phyloP scores from a whole-genome alignment of 2,113 vertebrate species.

The Meriones unguiculatus region DNA sequence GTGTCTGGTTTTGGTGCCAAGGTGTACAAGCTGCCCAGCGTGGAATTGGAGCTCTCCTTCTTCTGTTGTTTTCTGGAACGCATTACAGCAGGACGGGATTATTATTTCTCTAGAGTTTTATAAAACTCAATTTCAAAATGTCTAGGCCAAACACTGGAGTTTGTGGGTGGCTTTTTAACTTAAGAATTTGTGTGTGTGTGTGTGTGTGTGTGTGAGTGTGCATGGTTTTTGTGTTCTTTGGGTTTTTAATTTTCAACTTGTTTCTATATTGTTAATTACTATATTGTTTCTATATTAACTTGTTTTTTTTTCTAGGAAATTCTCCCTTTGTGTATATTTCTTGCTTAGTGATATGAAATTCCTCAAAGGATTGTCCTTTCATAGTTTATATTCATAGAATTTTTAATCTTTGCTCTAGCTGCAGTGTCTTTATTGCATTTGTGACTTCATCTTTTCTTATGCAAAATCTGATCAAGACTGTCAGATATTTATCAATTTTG shows the following conservation, averaged over 20 bases:
- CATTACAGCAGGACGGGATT: neutral
- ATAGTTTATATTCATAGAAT: neutral
- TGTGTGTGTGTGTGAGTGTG: neutral
- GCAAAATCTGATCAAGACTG: neutral
- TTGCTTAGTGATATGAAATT: constrained; percentile 24
- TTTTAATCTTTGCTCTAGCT: neutral
- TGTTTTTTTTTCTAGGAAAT: constrained; percentile 52
- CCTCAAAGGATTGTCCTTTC: neutral
- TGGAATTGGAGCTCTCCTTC: neutral
- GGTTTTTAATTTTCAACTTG: constrained; percentile 43
- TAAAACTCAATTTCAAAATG: constrained; percentile 48
- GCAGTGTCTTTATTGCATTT: neutral
- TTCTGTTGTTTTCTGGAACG: constrained; percentile 15
- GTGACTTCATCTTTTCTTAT: neutral
- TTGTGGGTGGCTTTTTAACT: constrained; percentile 62
- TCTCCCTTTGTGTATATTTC: constrained; percentile 21
- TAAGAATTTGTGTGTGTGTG: neutral
- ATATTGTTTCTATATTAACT: too few relatives aligned
- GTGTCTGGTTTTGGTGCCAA: constrained; percentile 47
- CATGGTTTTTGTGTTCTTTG: neutral
- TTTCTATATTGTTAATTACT: constrained; percentile 22
- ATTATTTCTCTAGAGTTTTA: constrained; percentile 53
- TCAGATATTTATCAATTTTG: neutral
- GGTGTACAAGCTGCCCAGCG: neutral
- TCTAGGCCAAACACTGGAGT: neutral